These are phyloP conservation scores for Hylyphantes graminicola DNA, from an alignment of 1,140 invertebrate genomes.

Conservation along the genomic window DNA sequence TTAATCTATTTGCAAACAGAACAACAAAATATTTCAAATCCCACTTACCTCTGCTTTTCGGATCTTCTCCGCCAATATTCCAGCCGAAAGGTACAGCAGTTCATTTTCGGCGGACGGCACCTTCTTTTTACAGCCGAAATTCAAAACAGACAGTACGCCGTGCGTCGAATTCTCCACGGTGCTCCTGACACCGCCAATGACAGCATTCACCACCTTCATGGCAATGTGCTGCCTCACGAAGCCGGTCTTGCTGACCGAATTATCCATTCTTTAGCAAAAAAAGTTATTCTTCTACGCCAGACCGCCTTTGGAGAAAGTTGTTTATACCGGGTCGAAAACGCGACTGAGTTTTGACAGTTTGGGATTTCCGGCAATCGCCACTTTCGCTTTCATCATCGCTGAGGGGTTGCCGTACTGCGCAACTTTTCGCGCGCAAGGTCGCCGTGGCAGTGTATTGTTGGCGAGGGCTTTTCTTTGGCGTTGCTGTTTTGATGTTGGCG, in stretches of 20 bases:
- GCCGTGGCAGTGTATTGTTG: neutral
- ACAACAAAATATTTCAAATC: neutral
- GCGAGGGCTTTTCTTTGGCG: neutral
- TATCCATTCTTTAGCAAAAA: neutral
- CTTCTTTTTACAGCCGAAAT: constrained; percentile 33
- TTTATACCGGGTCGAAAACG: neutral
- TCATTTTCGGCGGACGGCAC: constrained; percentile 39
- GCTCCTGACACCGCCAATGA: constrained; percentile 10
- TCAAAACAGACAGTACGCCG: constrained; percentile 29
- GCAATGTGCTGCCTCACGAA: neutral
- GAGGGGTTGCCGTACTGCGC: constrained; percentile 12
- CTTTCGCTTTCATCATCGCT: neutral
- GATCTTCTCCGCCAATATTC: constrained; percentile 48
- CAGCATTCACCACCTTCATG: constrained; percentile 1
- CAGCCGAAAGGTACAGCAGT: constrained; percentile 42
- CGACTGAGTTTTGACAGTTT: neutral
- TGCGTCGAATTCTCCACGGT: constrained; percentile 38
- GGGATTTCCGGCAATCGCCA: neutral
- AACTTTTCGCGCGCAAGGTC: neutral
- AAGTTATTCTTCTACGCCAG: neutral
- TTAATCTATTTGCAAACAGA: neutral
- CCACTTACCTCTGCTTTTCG: constrained; percentile 70
- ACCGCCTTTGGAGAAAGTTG: neutral
- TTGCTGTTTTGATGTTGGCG: neutral
- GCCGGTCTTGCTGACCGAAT: neutral